phyloP scores from a whole-genome alignment of 1,140 invertebrate genomes.

The Leptonema lineaticorne region DNA sequence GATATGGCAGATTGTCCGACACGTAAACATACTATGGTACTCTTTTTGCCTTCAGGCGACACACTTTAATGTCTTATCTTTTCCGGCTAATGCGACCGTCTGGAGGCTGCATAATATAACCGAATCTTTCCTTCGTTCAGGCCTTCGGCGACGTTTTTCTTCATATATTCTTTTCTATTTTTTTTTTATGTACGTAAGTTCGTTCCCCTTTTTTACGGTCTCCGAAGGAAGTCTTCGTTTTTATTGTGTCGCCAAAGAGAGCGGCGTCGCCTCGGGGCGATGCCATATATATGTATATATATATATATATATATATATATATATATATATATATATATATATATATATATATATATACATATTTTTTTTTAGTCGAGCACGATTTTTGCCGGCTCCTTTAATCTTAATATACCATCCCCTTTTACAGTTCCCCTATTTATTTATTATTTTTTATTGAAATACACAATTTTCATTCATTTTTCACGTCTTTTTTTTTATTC shows the following conservation, averaged over 20 bases:
- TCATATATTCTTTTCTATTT: not conserved
- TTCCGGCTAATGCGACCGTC: constrained; percentile 11
- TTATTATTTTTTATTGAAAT: too few species aligned
- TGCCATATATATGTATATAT: too few species aligned
- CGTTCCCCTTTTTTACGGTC: not conserved
- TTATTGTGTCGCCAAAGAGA: constrained; percentile 12
- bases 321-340: too few species aligned
- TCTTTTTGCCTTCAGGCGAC: not conserved
- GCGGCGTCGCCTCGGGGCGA: not conserved
- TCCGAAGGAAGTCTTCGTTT: not conserved
- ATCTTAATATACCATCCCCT: constrained; percentile 3
- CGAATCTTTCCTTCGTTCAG: not conserved
- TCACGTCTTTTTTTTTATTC: too few species aligned
- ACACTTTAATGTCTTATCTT: not conserved
- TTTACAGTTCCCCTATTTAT: constrained; percentile 20
- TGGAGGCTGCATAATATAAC: constrained; percentile 19
- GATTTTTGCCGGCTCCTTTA: constrained; percentile 25
- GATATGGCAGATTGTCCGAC: not conserved
- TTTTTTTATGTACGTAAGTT: too few species aligned
- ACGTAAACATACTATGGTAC: not conserved
- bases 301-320: too few species aligned
- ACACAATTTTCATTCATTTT: too few species aligned
- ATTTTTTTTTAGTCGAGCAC: constrained; percentile 10
- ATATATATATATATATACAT: too few species aligned
- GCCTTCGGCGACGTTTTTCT: not conserved